Evolutionary conservation across 2,113 vertebrate species (phyloP).

Genomic region (Cygnus atratus): DNA sequence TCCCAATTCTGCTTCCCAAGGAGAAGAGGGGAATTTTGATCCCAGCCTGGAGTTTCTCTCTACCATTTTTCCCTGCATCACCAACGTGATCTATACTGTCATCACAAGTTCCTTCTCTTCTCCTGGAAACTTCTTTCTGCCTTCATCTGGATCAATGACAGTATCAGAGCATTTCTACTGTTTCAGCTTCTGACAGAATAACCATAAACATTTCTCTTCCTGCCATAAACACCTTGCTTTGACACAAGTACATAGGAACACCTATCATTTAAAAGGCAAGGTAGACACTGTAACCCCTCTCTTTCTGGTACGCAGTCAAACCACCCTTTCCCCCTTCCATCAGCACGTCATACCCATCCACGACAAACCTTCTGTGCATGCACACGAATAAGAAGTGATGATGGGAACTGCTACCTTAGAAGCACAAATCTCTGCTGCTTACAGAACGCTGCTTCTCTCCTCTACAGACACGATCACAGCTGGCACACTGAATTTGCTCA

Average conservation of each 20-base stretch:
- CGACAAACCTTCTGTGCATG: background rate
- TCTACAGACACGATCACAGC: background rate
- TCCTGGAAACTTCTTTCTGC: background rate
- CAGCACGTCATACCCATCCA: background rate
- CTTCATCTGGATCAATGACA: background rate
- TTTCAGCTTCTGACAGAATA: background rate
- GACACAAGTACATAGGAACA: background rate
- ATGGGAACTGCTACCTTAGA: background rate
- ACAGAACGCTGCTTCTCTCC: background rate
- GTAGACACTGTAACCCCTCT: background rate
- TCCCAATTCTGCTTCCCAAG: background rate
- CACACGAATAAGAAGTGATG: background rate
- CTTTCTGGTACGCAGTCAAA: background rate
- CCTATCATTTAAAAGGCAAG: background rate
- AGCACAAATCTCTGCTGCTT: background rate
- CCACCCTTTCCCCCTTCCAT: background rate
- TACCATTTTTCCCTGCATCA: background rate
- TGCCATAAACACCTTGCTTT: background rate
- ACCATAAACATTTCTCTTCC: background rate
- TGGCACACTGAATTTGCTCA: background rate
- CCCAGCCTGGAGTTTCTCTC: background rate
- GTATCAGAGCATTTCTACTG: background rate
- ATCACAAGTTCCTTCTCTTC: background rate
- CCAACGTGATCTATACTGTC: background rate
- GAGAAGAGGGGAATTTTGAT: background rate